Evolutionary conservation across 2,113 vertebrate genomes (phyloP).

Genomic region (Anoura caudifer): DNA sequence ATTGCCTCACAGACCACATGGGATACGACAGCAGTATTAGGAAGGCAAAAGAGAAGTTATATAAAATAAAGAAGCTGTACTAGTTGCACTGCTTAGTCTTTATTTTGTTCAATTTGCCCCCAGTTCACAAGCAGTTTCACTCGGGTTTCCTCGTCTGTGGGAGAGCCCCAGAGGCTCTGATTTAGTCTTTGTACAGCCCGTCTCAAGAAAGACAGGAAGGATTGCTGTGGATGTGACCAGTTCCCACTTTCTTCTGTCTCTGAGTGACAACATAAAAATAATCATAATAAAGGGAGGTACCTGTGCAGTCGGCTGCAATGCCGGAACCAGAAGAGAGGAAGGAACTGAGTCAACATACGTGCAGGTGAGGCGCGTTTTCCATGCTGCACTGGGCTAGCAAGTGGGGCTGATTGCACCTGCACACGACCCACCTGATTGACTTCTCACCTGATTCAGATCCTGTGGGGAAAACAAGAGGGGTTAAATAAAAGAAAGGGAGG

Average conservation of each 20-base stretch:
- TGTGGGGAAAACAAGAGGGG: not conserved
- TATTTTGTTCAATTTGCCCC: not conserved
- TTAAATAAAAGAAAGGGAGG: not conserved
- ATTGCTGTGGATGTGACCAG: not conserved
- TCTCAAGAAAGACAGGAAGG: not conserved
- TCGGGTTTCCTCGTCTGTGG: not conserved
- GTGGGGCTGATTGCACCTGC: not conserved
- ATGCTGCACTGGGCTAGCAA: accelerated
- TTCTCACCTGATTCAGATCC: not conserved
- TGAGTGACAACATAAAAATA: not conserved
- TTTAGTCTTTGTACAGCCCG: not conserved
- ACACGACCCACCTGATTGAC: accelerated
- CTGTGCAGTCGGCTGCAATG: not conserved
- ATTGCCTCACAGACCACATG: not conserved
- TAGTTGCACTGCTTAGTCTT: not conserved
- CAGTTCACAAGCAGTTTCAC: not conserved
- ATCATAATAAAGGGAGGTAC: not conserved
- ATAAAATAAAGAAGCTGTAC: not conserved
- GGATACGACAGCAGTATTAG: not conserved
- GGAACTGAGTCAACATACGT: not conserved
- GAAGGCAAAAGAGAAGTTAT: not conserved
- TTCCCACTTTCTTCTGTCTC: not conserved
- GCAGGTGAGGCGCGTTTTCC: not conserved
- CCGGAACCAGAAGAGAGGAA: not conserved
- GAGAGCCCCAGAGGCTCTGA: not conserved